Percentiles rank a stretch among this genome's conserved stretches.
These are phyloP conservation scores for Lithobates pipiens DNA, from an alignment of 2,797 vertebrate species.

Conservation along the genomic window DNA sequence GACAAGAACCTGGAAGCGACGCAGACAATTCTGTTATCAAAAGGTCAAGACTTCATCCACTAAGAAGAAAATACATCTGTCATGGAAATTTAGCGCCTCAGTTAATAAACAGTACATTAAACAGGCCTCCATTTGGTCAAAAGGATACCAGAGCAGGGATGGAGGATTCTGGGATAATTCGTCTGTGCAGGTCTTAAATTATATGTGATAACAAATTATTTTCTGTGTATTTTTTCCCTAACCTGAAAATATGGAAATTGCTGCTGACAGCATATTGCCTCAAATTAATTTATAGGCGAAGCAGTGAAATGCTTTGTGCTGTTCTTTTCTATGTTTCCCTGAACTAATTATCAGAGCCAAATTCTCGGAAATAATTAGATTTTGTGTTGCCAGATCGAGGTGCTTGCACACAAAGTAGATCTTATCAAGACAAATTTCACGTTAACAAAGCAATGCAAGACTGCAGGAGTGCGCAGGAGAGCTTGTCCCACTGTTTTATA, in stretches of 20 bases:
- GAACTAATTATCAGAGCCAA: constrained; percentile 78
- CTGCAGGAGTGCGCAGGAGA: constrained; percentile 16
- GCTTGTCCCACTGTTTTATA: constrained; percentile 37
- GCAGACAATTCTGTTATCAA: constrained; percentile 74
- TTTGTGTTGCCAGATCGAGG: constrained; percentile 68
- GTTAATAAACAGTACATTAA: constrained; percentile 61
- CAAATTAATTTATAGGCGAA: constrained; percentile 81
- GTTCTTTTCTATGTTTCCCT: constrained; percentile 79
- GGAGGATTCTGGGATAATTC: constrained; percentile 69
- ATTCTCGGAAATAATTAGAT: constrained; percentile 73
- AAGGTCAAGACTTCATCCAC: constrained; percentile 72
- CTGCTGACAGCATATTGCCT: constrained; percentile 82
- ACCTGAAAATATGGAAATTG: constrained; percentile 80
- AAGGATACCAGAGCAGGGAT: constrained; percentile 68
- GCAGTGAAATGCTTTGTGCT: constrained; percentile 78
- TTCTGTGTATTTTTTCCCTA: constrained; percentile 69
- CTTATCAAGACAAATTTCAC: constrained; percentile 54
- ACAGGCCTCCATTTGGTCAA: constrained; percentile 52
- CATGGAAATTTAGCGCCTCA: constrained; percentile 67
- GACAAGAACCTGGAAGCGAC: constrained; percentile 76
- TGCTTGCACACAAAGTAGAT: constrained; percentile 57
- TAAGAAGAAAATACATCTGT: constrained; percentile 65
- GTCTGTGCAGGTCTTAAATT: constrained; percentile 77
- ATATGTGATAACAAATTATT: constrained; percentile 71
- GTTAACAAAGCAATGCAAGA: constrained; percentile 40